Conservation (phyloP, 2,797 vertebrate genomes). For the Lutjanus argentimaculatus region DNA sequence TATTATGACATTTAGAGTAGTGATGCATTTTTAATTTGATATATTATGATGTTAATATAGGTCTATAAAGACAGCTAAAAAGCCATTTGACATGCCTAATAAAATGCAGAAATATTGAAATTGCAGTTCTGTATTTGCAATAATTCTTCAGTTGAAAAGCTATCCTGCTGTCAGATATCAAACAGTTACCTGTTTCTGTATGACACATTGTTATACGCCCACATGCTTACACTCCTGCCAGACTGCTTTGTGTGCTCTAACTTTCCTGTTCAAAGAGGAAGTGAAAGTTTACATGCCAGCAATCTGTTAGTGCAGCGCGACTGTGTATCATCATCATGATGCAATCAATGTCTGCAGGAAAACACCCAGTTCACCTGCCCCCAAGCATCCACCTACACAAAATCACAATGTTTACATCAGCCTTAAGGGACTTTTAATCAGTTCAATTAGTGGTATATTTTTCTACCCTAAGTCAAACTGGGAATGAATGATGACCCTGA, state of each 20-base stretch:
- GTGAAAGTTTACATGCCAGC: conserved; percentile 27
- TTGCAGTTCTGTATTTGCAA: background rate
- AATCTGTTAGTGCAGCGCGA: background rate
- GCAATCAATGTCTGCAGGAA: conserved; percentile 44
- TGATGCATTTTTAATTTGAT: background rate
- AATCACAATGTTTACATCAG: background rate
- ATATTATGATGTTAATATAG: background rate
- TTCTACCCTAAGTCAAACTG: background rate
- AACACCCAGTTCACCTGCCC: background rate
- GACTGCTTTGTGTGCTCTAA: background rate
- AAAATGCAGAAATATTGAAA: background rate
- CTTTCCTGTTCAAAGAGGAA: conserved; percentile 23
- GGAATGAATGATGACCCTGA: background rate
- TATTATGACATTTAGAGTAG: background rate
- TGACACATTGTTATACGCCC: background rate
- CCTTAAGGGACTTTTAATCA: background rate
- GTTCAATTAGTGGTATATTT: background rate
- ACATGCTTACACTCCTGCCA: background rate
- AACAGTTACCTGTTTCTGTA: conserved; percentile 10
- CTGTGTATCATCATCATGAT: conserved; percentile 23
- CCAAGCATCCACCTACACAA: background rate
- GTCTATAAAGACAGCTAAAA: background rate
- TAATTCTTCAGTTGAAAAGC: background rate
- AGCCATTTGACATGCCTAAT: background rate
- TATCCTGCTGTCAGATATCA: background rate